Percentiles rank a stretch among this genome's conserved stretches.
Conservation (phyloP, 2,113 vertebrate genomes). For the Syrrhaptes paradoxus region DNA sequence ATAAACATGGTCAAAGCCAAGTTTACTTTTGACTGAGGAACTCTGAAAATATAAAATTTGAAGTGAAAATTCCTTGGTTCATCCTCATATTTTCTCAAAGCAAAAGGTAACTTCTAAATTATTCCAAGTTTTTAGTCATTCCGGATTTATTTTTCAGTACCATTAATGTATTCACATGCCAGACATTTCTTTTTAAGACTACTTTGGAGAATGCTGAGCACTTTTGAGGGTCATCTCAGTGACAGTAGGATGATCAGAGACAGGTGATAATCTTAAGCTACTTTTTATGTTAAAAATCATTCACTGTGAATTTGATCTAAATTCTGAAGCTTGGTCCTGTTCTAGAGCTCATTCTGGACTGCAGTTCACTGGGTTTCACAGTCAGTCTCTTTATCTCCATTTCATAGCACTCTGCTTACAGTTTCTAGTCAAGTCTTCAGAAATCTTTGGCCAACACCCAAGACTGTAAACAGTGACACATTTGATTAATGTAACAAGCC, state of each 20-base stretch:
- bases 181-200: background rate
- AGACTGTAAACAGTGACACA: background rate
- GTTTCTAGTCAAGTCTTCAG: background rate
- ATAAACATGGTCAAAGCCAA: background rate
- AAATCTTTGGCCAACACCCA: background rate
- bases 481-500: background rate
- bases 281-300: background rate
- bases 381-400: background rate
- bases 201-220: background rate
- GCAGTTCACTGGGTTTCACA: background rate
- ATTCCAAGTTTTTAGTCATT: background rate
- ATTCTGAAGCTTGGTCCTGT: background rate
- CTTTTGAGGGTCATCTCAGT: background rate
- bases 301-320: background rate
- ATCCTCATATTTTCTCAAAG: background rate
- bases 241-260: accelerated
- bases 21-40: background rate
- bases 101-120: background rate
- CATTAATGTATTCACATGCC: background rate
- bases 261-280: background rate
- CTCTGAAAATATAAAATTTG: background rate
- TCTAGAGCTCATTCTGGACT: background rate
- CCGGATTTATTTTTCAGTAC: background rate
- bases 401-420: background rate
- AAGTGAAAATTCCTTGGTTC: background rate